Percentiles rank a stretch among this genome's conserved stretches.
Conservation (phyloP, 1,140 invertebrate species). For the Carcinoscorpius rotundicauda region DNA sequence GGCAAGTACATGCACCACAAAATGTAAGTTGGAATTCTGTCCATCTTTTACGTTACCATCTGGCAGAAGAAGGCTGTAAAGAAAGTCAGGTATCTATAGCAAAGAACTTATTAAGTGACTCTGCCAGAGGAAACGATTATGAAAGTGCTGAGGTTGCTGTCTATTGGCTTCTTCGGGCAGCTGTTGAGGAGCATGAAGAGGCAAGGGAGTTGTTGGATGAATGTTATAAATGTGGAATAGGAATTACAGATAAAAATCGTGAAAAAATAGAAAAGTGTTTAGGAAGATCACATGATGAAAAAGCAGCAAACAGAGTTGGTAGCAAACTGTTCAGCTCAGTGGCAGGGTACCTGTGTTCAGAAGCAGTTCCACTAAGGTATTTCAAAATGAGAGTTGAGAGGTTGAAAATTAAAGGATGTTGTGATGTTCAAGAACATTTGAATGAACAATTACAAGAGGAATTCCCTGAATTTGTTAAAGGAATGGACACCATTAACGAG, state of each 20-base stretch:
- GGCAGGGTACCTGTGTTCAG: not conserved
- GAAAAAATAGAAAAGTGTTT: conserved; percentile 15
- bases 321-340: not conserved
- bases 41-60: conserved; percentile 46
- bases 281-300: conserved; percentile 10
- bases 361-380: not conserved
- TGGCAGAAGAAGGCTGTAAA: conserved; percentile 65
- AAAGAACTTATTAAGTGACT: conserved; percentile 52
- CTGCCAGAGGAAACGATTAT: conserved; percentile 41
- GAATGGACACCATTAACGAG: too few relatives aligned
- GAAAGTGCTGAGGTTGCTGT: conserved; percentile 57
- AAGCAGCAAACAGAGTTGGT: conserved; percentile 7
- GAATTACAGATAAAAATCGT: conserved; percentile 25
- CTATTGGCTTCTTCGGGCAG: conserved; percentile 77
- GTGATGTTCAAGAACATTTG: too few relatives aligned
- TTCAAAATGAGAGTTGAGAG: not conserved
- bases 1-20: too few relatives aligned
- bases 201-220: conserved; percentile 63
- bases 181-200: conserved; percentile 74
- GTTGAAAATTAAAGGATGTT: not conserved
- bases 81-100: conserved; percentile 65
- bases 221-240: conserved; percentile 58
- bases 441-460: too few relatives aligned
- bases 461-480: too few relatives aligned
- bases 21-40: too few relatives aligned